These are phyloP conservation scores for Chrysocyon brachyurus DNA, from an alignment of 2,797 vertebrate species.

Conservation along the genomic window DNA sequence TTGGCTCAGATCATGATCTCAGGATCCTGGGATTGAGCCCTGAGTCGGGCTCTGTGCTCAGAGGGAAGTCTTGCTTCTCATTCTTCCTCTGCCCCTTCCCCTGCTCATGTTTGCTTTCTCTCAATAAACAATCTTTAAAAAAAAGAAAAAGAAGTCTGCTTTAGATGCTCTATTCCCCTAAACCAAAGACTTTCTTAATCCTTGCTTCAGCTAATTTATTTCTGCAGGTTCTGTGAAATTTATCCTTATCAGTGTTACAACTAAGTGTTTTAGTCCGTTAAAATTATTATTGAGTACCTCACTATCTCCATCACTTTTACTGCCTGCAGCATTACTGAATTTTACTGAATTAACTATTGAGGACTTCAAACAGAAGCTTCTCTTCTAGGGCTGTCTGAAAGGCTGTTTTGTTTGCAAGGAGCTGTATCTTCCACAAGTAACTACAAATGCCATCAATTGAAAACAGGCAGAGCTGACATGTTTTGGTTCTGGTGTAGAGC, in stretches of 20 bases:
- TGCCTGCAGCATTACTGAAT: conserved; percentile 23
- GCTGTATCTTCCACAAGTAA: not conserved
- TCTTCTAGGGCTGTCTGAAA: not conserved
- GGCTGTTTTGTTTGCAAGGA: not conserved
- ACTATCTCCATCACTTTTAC: conserved; percentile 23
- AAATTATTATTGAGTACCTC: conserved; percentile 45
- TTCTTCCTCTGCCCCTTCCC: not conserved
- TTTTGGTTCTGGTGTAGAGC: not conserved
- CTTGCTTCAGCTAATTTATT: conserved; percentile 58
- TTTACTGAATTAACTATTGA: conserved; percentile 45
- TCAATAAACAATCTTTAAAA: not conserved
- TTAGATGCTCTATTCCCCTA: not conserved
- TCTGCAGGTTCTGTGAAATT: conserved; percentile 20
- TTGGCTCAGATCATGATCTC: not conserved
- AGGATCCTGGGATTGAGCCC: no score
- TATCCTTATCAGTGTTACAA: conserved; percentile 54
- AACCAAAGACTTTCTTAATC: conserved; percentile 42
- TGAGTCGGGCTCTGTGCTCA: not conserved
- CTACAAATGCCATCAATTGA: not conserved
- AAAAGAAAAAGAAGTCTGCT: not conserved
- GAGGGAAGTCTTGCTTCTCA: not conserved
- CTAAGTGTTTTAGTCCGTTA: conserved; percentile 40
- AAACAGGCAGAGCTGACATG: not conserved
- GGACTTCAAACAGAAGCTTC: conserved; percentile 30
- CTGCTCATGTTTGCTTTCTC: not conserved